phyloP scores from a whole-genome alignment of 2,888 invertebrate species.

The Drosophila rubida region DNA sequence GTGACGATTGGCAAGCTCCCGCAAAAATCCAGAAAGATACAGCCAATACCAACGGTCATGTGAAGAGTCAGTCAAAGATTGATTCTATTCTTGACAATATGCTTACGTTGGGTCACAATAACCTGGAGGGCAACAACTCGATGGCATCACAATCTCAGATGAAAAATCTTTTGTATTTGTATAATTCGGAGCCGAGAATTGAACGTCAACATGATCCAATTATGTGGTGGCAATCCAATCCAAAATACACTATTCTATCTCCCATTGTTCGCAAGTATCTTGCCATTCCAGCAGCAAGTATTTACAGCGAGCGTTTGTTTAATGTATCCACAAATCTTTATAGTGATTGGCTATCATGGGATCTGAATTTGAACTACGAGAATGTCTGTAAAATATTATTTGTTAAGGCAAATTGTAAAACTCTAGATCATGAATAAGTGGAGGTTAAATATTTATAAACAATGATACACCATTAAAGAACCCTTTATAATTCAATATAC shows the following conservation, averaged over 20 bases:
- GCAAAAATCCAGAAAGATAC: constrained; percentile 29
- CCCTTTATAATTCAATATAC: too few relatives aligned
- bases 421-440: constrained; percentile 10
- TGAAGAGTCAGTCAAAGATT: constrained; percentile 58
- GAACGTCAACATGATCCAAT: constrained; percentile 60
- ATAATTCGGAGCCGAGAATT: constrained; percentile 60
- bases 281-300: constrained; percentile 50
- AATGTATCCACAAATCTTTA: constrained; percentile 41
- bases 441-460: neutral
- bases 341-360: constrained; percentile 34
- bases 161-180: constrained; percentile 58
- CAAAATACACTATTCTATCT: constrained; percentile 49
- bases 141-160: constrained; percentile 42
- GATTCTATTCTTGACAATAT: constrained; percentile 62
- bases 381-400: constrained; percentile 58
- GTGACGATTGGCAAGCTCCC: constrained; percentile 25
- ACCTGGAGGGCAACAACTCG: constrained; percentile 13
- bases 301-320: constrained; percentile 40
- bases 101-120: constrained; percentile 30
- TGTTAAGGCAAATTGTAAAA: constrained; percentile 54
- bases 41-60: constrained; percentile 1
- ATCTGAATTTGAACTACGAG: constrained; percentile 26
- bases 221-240: constrained; percentile 57
- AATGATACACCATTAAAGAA: too few relatives aligned
- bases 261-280: constrained; percentile 48